Conservation (phyloP, 2,888 invertebrate genomes). For the Rotaria sp. region DNA sequence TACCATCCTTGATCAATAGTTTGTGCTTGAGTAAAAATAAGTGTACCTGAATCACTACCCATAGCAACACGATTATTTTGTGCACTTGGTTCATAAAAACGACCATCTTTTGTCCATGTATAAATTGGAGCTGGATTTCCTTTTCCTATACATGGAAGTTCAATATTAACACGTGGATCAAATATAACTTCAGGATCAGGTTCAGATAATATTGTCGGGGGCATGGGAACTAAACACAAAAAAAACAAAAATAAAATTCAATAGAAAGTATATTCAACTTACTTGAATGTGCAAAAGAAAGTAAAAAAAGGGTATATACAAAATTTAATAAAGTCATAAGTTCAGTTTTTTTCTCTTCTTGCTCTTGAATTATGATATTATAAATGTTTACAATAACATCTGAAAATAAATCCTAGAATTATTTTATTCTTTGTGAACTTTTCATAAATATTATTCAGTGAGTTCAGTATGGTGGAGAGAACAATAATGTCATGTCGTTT, state of each 20-base stretch:
- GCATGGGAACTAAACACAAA: slow-evolving; percentile 35
- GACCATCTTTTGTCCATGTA: slow-evolving; percentile 40
- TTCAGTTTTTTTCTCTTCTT: background rate
- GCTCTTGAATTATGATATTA: background rate
- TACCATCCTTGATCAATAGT: slow-evolving; percentile 41
- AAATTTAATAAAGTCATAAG: background rate
- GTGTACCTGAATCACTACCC: slow-evolving; percentile 35
- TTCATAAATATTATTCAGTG: background rate
- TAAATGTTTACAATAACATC: background rate
- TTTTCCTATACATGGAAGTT: slow-evolving; percentile 39
- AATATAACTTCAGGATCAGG: slow-evolving; percentile 40
- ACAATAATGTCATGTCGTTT: background rate
- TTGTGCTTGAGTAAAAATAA: slow-evolving; percentile 40
- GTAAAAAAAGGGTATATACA: background rate
- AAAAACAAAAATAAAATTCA: background rate
- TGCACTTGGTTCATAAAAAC: slow-evolving; percentile 40
- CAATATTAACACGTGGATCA: slow-evolving; percentile 40
- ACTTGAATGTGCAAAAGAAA: background rate
- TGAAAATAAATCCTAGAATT: background rate
- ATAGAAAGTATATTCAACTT: background rate
- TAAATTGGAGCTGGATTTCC: slow-evolving; percentile 38
- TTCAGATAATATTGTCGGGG: slow-evolving; percentile 36
- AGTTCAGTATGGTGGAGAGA: background rate
- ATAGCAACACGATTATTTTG: slow-evolving; percentile 41
- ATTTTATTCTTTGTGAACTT: background rate